Percentiles rank a stretch among this genome's conserved stretches.
These are phyloP conservation scores for Rhinoraja longicauda DNA, from an alignment of 2,797 vertebrate species.

Conservation along the genomic window DNA sequence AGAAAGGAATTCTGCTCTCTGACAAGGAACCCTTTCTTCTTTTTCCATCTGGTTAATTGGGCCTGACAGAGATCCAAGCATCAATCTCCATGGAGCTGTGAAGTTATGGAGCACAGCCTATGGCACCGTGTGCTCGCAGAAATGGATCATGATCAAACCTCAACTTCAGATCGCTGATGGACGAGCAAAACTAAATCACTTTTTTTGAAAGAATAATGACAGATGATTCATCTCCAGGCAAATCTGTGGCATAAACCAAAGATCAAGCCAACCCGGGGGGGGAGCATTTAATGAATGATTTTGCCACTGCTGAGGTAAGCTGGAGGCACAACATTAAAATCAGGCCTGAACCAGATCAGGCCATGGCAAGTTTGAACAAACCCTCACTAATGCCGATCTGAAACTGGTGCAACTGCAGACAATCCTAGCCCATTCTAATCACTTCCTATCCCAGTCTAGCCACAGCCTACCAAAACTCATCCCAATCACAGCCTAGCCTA, in stretches of 20 bases:
- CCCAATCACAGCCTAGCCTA: too few species aligned
- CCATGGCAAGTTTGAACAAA: too few species aligned
- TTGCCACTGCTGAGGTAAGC: too few species aligned
- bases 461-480: too few species aligned
- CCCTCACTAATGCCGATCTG: too few species aligned
- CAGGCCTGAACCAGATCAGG: too few species aligned
- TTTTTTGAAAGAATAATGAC: neutral
- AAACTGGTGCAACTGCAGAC: too few species aligned
- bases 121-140: neutral
- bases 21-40: slow-evolving; percentile 14
- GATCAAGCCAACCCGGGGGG: neutral
- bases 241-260: neutral
- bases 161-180: neutral
- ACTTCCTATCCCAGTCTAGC: too few species aligned
- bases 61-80: neutral
- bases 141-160: slow-evolving; percentile 22
- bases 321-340: too few species aligned
- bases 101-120: neutral
- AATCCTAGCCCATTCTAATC: too few species aligned
- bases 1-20: neutral
- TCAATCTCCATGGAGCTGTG: slow-evolving; percentile 27
- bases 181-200: slow-evolving; percentile 7
- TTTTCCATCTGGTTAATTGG: neutral
- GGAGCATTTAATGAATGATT: neutral
- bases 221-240: neutral